A percentile compares a stretch with the other conserved stretches of the same genome.
phyloP scores from a whole-genome alignment of 1,140 invertebrate species.

The Rhyacophila brunnea region DNA sequence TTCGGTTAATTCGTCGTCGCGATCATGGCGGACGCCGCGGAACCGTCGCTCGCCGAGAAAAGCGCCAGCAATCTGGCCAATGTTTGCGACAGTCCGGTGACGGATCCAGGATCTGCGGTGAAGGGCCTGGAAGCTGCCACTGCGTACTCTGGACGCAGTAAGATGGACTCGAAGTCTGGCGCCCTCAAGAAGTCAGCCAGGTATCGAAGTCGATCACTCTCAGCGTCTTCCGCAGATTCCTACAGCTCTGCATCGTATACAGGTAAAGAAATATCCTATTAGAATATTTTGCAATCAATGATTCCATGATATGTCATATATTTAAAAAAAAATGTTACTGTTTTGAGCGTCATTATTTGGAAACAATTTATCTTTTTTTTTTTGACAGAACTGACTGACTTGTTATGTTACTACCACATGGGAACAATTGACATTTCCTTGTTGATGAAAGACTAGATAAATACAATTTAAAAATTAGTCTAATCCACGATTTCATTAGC shows the following conservation, averaged over 20 bases:
- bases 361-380: too few relatives aligned
- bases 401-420: too few relatives aligned
- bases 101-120: conserved; percentile 48
- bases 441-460: too few relatives aligned
- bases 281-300: too few relatives aligned
- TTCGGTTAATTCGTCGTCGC: neutral
- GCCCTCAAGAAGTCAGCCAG: conserved; percentile 81
- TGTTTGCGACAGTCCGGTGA: conserved; percentile 49
- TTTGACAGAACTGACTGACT: too few relatives aligned
- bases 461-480: too few relatives aligned
- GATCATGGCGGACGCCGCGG: conserved; percentile 30
- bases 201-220: conserved; percentile 83
- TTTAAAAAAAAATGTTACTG: too few relatives aligned
- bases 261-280: too few relatives aligned
- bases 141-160: conserved; percentile 40
- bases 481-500: too few relatives aligned
- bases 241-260: conserved; percentile 75
- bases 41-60: conserved; percentile 10
- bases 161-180: conserved; percentile 56
- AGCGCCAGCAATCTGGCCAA: conserved; percentile 27
- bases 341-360: too few relatives aligned
- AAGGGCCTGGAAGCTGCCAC: conserved; percentile 38
- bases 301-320: too few relatives aligned
- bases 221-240: conserved; percentile 91
- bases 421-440: too few relatives aligned